These are phyloP conservation scores for Polypterus senegalus DNA, from an alignment of 2,113 vertebrate species.

Conservation along the genomic window DNA sequence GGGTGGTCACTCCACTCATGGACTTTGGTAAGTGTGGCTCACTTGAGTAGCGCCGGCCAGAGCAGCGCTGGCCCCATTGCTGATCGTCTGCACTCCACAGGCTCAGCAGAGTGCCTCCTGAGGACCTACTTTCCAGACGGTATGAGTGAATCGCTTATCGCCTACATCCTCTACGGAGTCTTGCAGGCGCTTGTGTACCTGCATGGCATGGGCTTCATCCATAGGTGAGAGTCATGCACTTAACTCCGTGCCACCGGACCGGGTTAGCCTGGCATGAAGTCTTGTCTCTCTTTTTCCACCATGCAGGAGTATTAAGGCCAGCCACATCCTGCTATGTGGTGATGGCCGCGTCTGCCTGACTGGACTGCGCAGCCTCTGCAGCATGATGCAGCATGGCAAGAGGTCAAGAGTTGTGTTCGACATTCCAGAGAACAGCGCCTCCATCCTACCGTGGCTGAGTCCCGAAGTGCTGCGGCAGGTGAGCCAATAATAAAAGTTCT, in stretches of 20 bases:
- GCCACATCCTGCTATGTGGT: slow-evolving; percentile 88
- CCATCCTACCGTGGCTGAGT: slow-evolving; percentile 92
- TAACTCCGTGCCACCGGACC: too few species aligned
- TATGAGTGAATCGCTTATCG: slow-evolving; percentile 88
- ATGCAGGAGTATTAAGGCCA: slow-evolving; percentile 86
- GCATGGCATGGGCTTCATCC: slow-evolving; percentile 86
- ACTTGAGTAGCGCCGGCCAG: slow-evolving; percentile 3
- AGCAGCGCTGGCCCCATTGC: neutral
- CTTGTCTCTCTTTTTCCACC: neutral
- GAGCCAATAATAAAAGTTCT: slow-evolving; percentile 18
- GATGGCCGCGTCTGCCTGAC: slow-evolving; percentile 87
- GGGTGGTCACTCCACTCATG: slow-evolving; percentile 91
- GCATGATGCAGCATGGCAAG: slow-evolving; percentile 83
- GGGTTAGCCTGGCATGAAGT: too few species aligned
- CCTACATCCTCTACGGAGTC: slow-evolving; percentile 78
- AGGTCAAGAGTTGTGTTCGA: slow-evolving; percentile 74
- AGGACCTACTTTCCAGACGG: slow-evolving; percentile 84
- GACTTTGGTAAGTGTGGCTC: slow-evolving; percentile 67
- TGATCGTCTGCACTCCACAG: slow-evolving; percentile 40
- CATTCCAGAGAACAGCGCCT: slow-evolving; percentile 84
- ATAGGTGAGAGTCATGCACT: slow-evolving; percentile 56
- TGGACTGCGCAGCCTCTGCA: slow-evolving; percentile 79
- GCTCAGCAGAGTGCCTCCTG: slow-evolving; percentile 78
- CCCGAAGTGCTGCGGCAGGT: slow-evolving; percentile 95
- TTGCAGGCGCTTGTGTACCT: slow-evolving; percentile 83